These are phyloP conservation scores for Crotalus tigris DNA, from an alignment of 2,113 vertebrate species.

Conservation along the genomic window DNA sequence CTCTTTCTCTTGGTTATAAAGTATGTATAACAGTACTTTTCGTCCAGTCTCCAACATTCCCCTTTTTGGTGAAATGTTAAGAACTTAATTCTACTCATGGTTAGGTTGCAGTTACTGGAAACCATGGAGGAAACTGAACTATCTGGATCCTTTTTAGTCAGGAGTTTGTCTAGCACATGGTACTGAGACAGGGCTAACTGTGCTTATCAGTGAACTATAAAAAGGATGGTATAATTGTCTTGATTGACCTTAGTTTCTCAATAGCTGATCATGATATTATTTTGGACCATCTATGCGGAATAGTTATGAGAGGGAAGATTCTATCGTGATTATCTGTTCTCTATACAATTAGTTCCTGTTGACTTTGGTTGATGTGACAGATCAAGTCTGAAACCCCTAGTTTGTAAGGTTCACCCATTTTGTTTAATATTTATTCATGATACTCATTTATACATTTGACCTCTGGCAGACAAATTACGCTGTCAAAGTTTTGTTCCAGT, in stretches of 20 bases:
- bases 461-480: not conserved
- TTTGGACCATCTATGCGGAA: not conserved
- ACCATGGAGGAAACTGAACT: not conserved
- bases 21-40: not conserved
- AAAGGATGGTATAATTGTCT: not conserved
- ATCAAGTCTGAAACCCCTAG: not conserved
- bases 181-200: not conserved
- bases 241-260: not conserved
- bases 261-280: not conserved
- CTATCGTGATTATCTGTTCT: not conserved
- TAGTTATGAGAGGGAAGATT: not conserved
- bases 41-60: not conserved
- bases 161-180: not conserved
- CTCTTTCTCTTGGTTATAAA: not conserved
- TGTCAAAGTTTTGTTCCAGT: not conserved
- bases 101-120: not conserved
- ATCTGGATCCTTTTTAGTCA: not conserved
- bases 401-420: not conserved
- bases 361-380: not conserved
- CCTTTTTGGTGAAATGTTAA: not conserved
- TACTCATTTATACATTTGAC: not conserved
- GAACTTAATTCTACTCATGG: not conserved
- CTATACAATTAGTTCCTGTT: not conserved
- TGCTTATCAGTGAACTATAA: not conserved
- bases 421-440: not conserved